Evolutionary conservation across 2,888 invertebrate species (phyloP), one percentile per base, ranked within the genome.

Genomic region (Scelioninae gen. 1): DNA sequence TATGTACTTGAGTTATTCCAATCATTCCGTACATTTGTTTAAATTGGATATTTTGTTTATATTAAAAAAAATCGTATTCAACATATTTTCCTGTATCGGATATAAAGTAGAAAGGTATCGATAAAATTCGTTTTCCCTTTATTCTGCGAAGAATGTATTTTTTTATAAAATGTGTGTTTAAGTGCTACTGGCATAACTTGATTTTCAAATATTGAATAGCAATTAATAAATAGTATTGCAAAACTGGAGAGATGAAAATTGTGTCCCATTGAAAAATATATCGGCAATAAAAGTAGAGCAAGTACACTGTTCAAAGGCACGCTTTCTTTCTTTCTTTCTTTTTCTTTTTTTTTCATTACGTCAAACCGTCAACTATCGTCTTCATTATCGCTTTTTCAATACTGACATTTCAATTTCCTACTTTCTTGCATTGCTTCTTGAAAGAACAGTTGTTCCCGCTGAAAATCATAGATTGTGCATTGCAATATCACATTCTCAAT

Each of bases 351-450:
- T 60, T 58, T 56, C 72, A 62, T 72, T 60, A 62, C 32, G 43
- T 62, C 62, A 53, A 62, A 62, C 38, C 53, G 60, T 72, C 72
- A 60, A 31, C 72, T 53, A 53, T 51, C 72, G 72, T 62, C 72
- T 72, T 72, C 72, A 72, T 72, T 72, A 72, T 53, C 72, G 53
- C 72, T 72, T 60, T 51, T 72, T 62, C 51, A 13, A 53, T 60
- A 60, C 60, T 71, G 58, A 71, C 71, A 71, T 71, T 71, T 60
- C 71, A 71, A 71, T 71, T 71, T 71, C 71, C 68, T 29, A 55
- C 55, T 43, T 45, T 68, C 45, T 68, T 40, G 43, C 55, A 32
- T 29, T 55, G 31, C 55, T 55, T 45, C 55, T 68, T 68, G 68
- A 55, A 45, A 68, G 68, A 55, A 43, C 55, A 45, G 55, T 68